Evolutionary conservation across 2,888 invertebrate species (phyloP).

Genomic region (Cataglyphis albicans): DNA sequence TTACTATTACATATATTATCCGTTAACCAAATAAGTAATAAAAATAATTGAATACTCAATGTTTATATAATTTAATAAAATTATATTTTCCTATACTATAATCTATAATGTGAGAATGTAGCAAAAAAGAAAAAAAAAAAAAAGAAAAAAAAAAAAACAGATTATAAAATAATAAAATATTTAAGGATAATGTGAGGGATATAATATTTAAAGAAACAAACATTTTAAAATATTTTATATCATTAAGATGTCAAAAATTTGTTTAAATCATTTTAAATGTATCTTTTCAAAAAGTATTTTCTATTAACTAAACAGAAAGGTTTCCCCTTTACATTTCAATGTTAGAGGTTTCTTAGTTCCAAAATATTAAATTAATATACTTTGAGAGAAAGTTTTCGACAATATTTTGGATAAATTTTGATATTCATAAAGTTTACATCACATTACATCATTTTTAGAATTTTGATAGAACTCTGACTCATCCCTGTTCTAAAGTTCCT

Average conservation of each 20-base stretch:
- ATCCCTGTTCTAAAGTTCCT: no score
- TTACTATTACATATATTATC: no score
- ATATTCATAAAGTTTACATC: no score
- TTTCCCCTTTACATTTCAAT: background rate
- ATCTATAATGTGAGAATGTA: background rate
- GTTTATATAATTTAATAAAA: background rate
- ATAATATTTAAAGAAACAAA: background rate
- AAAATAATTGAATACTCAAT: background rate
- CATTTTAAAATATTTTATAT: background rate
- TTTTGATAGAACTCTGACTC: no score
- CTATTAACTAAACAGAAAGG: background rate
- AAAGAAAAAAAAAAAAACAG: background rate
- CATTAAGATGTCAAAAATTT: background rate
- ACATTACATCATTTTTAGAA: no score
- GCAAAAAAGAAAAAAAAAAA: background rate
- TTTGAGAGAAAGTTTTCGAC: no score
- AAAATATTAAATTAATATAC: background rate
- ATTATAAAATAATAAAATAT: background rate
- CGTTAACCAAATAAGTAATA: background rate
- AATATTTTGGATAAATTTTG: no score
- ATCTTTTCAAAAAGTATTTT: background rate
- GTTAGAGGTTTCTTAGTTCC: background rate
- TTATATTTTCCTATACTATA: background rate
- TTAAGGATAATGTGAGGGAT: background rate
- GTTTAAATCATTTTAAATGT: background rate